Conservation (phyloP, 2,797 vertebrate species). For the Notoglanidium macrostoma region DNA sequence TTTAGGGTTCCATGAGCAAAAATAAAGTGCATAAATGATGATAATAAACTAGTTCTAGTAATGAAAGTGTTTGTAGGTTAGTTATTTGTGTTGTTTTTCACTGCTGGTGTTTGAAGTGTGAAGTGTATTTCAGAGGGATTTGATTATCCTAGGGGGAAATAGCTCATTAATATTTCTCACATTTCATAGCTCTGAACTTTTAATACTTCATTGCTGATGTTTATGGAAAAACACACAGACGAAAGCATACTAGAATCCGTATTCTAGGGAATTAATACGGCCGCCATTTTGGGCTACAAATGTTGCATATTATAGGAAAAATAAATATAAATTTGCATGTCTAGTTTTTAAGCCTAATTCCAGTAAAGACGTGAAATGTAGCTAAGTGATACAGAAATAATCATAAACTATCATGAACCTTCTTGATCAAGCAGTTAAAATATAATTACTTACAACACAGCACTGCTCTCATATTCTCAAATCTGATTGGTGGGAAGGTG, state of each 20-base stretch:
- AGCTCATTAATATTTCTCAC: constrained; percentile 46
- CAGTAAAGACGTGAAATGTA: background rate
- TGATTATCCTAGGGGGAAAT: constrained; percentile 36
- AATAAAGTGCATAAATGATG: constrained; percentile 74
- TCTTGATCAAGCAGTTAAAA: background rate
- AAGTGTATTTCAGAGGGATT: constrained; percentile 36
- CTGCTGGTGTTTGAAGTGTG: constrained; percentile 1
- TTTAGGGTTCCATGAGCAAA: constrained; percentile 87
- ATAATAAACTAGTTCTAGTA: constrained; percentile 83
- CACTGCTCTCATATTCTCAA: background rate
- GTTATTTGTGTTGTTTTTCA: background rate
- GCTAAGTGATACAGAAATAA: background rate
- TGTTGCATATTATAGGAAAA: background rate
- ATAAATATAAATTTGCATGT: background rate
- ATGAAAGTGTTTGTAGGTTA: constrained; percentile 62
- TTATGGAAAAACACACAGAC: background rate
- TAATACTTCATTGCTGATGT: constrained; percentile 30
- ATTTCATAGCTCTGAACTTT: background rate
- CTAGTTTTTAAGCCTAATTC: background rate
- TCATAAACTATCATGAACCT: background rate
- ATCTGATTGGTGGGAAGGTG: background rate
- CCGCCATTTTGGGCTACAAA: background rate
- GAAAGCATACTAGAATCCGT: background rate
- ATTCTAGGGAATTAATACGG: background rate
- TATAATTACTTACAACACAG: background rate